Evolutionary conservation across 1,140 invertebrate species (phyloP), one percentile per base, ranked within the genome.

Genomic region (Drosophila ficusphila): DNA sequence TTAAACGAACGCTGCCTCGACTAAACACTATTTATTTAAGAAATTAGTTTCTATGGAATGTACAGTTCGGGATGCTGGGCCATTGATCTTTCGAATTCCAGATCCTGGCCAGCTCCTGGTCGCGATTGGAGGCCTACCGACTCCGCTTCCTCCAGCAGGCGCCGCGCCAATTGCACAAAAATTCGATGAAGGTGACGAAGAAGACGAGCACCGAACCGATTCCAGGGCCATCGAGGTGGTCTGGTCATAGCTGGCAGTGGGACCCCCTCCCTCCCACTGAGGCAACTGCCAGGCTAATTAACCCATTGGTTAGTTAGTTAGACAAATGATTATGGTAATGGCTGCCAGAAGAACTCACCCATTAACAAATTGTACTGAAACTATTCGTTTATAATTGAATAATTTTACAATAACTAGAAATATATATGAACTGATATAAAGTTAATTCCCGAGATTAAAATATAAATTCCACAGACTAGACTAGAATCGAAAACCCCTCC

Each of bases 261-360:
- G 71, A 74, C 91, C 91, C n/a, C n/a, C n/a, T n/a, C n/a, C 96
- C 96, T 12, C 95, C 94, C 3, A 94, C 93, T 0, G 97, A 71
- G 1, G 95, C 93, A 16, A 95, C 92, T 0, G 94, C 93, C 2
- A 96, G 79, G 0, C 77, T 82, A 14, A 96, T 88, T 2, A 96
- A 68, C 0, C 93, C 94, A 4, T 94, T 92, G 12, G 3, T 4
- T 11, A 8, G 14, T 47, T 4, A 64, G 4, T 8, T 11, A 11
- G 6, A n/a, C n/a, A n/a, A n/a, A 4, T 19, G 7, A 12, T 25
- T 11, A 0, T 8, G 3, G 8, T 3, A 1, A 9, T 14, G 1
- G 12, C 2, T 18, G 0, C 1, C 0, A 1, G 3, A 4, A 2
- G 6, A 1, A 23, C 90, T 92, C 92, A 95, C 94, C 94, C 91